Percentiles rank a stretch among this genome's conserved stretches.
phyloP scores from a whole-genome alignment of 2,113 vertebrate genomes.

The Ictalurus furcatus region DNA sequence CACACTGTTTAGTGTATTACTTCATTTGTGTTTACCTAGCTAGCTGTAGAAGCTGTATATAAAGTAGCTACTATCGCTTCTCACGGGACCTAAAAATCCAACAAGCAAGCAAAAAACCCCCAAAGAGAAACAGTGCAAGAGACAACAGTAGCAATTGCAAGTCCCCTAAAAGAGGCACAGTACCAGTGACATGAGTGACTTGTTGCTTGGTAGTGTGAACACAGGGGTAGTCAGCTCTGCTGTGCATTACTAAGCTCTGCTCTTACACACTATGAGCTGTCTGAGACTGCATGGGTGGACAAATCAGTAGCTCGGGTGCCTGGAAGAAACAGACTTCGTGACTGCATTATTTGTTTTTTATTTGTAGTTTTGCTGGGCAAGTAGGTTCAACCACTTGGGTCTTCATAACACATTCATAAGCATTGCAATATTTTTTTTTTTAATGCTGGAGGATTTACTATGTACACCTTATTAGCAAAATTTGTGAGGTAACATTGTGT shows the following conservation, averaged over 20 bases:
- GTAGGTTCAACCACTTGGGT: not conserved
- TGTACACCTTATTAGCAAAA: not conserved
- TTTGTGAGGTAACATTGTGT: not conserved
- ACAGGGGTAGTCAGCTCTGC: constrained; percentile 20
- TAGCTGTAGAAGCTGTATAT: not conserved
- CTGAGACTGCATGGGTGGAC: constrained; percentile 18
- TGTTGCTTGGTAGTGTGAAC: constrained; percentile 20
- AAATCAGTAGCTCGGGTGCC: not conserved
- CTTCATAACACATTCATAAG: constrained; percentile 18
- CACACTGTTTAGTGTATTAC: not conserved
- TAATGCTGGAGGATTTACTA: not conserved
- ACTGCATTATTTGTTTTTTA: not conserved
- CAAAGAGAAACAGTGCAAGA: not conserved
- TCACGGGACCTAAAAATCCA: not conserved
- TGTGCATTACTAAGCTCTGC: constrained; percentile 32
- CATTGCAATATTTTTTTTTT: not conserved
- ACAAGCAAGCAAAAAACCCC: too few species aligned
- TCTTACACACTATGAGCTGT: constrained; percentile 34
- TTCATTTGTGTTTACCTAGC: not conserved
- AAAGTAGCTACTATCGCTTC: not conserved
- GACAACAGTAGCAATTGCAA: not conserved
- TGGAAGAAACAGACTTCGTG: not conserved
- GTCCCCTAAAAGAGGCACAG: not conserved
- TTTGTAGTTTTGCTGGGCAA: not conserved
- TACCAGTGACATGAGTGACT: not conserved